Base-by-base conservation (phyloP, 1,140 invertebrate genomes). In the Diabrotica virgifera region DNA sequence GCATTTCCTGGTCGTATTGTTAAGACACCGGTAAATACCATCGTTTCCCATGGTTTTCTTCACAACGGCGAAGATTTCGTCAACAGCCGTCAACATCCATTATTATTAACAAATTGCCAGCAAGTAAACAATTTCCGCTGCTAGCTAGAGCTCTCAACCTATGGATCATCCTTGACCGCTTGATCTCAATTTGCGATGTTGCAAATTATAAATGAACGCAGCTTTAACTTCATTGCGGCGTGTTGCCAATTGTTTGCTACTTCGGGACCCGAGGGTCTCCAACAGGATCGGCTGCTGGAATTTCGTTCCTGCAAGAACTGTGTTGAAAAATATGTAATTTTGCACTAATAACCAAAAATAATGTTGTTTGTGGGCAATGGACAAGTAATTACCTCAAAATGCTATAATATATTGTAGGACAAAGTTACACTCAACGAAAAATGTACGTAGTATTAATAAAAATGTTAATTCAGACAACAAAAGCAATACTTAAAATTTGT, bases 151-250 rank as follows among this genome's bases (percentile, higher is more conserved):
- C 24, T 24, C 24, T 46, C 40, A 46, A 46, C 40, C 40, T 46
- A 46, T 46, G 8, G 8, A 46, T 46, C 40, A 46, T 46, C 40
- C 40, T 46, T 46, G 40, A 46, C 40, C 40, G 40, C 40, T n/a
- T 46, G 40, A 46, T 46, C 40, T 46, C 40, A 46, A 46, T 46
- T 46, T 46, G 40, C 40, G 40, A 46, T 46, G 40, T 46, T 46
- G 40, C 40, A 46, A 46, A 46, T 46, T 10, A 46, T 46, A 46
- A 46, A 24, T 24, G 24, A 24, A 24, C 24, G 24, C 24, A 24
- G 40, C 40, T 46, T 46, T 46, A 46, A 46, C 40, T 46, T n/a
- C 40, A 46, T 10, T 46, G n/a, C 40, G 40, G 8, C n/a, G 40
- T 46, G 40, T 46, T 46, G 40, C 40, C 40, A n/a, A 46, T 46